Evolutionary conservation across 23 tunicate species (phyloP).

Genomic region (Ciona savignyi): DNA sequence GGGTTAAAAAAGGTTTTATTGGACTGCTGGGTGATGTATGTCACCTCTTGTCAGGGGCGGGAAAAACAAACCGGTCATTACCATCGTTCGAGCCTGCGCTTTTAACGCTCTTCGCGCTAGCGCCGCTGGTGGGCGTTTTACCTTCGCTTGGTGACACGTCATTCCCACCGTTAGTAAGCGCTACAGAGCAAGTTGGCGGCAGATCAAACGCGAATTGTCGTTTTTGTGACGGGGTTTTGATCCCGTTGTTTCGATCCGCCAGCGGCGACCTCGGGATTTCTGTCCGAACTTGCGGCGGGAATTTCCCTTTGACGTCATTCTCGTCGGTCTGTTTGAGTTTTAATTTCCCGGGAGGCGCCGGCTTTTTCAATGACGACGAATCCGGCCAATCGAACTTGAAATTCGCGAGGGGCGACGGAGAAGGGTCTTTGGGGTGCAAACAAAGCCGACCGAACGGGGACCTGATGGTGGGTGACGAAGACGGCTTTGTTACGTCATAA

Average conservation of each 20-base stretch:
- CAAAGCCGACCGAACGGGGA: conserved; percentile 52
- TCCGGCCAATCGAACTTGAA: conserved; percentile 25
- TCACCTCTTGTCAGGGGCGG: conserved; percentile 32
- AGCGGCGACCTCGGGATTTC: neutral
- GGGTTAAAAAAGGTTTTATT: too few relatives aligned
- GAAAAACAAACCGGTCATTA: conserved; percentile 37
- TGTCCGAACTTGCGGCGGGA: neutral
- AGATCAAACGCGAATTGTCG: conserved; percentile 11
- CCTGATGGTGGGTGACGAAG: conserved; percentile 38
- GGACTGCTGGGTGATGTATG: neutral
- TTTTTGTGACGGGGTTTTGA: neutral
- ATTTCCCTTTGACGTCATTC: conserved; percentile 6
- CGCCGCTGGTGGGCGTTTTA: neutral
- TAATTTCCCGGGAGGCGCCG: conserved; percentile 8
- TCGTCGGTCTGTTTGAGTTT: conserved; percentile 2
- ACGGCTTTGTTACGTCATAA: conserved; percentile 14
- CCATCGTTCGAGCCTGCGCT: neutral
- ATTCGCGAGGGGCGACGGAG: conserved; percentile 8
- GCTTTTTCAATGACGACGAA: neutral
- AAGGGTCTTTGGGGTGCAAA: conserved; percentile 28
- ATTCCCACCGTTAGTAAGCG: neutral
- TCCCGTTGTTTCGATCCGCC: neutral
- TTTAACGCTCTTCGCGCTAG: neutral
- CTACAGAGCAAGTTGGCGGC: neutral
- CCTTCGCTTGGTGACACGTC: neutral